These are phyloP conservation scores for Phalanger gymnotis DNA, from an alignment of 2,797 vertebrate species.

Conservation along the genomic window DNA sequence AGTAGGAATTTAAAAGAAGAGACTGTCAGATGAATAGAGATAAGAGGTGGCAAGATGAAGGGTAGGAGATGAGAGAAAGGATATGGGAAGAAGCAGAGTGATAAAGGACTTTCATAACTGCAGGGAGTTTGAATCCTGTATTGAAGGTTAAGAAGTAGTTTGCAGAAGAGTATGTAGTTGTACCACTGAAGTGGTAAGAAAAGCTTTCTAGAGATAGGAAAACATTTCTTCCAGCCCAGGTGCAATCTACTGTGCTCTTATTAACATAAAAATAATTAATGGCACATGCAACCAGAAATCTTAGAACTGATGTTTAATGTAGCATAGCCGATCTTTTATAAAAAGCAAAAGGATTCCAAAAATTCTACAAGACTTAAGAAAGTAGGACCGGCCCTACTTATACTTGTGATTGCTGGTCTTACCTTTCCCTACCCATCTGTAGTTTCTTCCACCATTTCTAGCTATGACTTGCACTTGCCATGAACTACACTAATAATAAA, in stretches of 20 bases:
- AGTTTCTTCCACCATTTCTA: not conserved
- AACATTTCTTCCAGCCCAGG: not conserved
- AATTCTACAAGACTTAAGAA: not conserved
- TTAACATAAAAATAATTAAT: not conserved
- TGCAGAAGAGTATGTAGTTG: not conserved
- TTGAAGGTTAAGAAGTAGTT: not conserved
- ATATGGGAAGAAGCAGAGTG: constrained; percentile 13
- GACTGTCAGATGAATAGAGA: not conserved
- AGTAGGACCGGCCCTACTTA: not conserved
- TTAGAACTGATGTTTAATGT: not conserved
- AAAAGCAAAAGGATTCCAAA: constrained; percentile 9
- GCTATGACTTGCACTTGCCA: not conserved
- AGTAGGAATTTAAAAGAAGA: not conserved
- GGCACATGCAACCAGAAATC: not conserved
- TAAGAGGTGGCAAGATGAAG: constrained; percentile 46
- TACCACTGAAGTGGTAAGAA: not conserved
- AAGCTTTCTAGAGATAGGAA: not conserved
- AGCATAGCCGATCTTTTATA: not conserved
- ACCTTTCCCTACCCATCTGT: not conserved
- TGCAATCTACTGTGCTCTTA: constrained; percentile 18
- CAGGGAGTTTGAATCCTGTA: constrained; percentile 5
- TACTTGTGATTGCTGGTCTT: not conserved
- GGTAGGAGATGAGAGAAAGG: constrained; percentile 39
- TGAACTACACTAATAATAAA: not conserved
- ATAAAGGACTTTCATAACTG: not conserved